These are phyloP conservation scores for Caenorhabditis becei DNA, from an alignment of 2,888 invertebrate genomes.

Conservation along the genomic window DNA sequence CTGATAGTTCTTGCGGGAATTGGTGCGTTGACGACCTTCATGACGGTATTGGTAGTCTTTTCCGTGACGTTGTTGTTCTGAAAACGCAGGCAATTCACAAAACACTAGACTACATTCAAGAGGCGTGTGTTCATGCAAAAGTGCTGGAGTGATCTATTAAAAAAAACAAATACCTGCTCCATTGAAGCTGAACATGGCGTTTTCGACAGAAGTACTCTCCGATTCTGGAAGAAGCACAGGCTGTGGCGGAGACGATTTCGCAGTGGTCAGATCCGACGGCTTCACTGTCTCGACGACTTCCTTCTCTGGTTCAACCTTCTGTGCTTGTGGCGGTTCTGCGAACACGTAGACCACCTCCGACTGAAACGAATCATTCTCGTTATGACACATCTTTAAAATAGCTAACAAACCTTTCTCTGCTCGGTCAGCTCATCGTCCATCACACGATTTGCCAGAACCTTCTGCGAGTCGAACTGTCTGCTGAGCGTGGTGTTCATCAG, in stretches of 20 bases:
- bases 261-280: not conserved
- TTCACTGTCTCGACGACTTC: constrained; percentile 33
- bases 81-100: constrained; percentile 12
- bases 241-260: not conserved
- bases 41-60: not conserved
- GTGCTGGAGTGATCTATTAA: not conserved
- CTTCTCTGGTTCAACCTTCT: not conserved
- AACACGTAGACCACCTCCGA: constrained; percentile 49
- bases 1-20: not conserved
- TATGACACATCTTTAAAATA: not conserved
- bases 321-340: not conserved
- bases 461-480: constrained; percentile 38
- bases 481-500: constrained; percentile 44
- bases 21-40: not conserved
- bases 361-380: too few species aligned
- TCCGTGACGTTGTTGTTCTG: not conserved
- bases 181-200: constrained; percentile 12
- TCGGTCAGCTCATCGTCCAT: constrained; percentile 53
- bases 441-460: constrained; percentile 19
- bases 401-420: constrained; percentile 30
- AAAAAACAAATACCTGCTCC: constrained; percentile 30
- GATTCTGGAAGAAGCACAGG: not conserved
- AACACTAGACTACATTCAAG: not conserved
- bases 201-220: constrained; percentile 26
- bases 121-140: not conserved